Conservation (phyloP, 2,888 invertebrate species). For the Amphipyra berbera region DNA sequence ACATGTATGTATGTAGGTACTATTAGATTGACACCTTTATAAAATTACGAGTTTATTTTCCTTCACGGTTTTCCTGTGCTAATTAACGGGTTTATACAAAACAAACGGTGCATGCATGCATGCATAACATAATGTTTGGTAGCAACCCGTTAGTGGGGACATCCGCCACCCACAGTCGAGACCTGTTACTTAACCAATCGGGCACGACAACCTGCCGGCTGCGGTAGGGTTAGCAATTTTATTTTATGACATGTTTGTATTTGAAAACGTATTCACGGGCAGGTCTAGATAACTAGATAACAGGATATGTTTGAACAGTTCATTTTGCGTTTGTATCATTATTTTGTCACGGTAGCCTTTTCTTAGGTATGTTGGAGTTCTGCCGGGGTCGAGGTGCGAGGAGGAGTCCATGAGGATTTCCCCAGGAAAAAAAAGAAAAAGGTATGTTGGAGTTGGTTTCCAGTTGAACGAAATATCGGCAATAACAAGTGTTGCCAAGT, state of each 20-base stretch:
- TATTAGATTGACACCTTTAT: too few species aligned
- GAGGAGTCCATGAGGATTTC: too few species aligned
- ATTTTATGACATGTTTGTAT: slow-evolving; percentile 15
- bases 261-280: slow-evolving; percentile 4
- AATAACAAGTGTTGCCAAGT: too few species aligned
- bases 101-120: slow-evolving; percentile 9
- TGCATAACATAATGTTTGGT: slow-evolving; percentile 27
- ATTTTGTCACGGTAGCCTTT: too few species aligned
- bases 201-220: slow-evolving; percentile 63
- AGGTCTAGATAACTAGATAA: neutral
- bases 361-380: too few species aligned
- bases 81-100: neutral
- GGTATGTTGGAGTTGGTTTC: too few species aligned
- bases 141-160: slow-evolving; percentile 64
- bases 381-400: too few species aligned
- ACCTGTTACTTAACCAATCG: slow-evolving; percentile 71
- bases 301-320: neutral
- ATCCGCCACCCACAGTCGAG: slow-evolving; percentile 71
- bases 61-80: slow-evolving; percentile 3
- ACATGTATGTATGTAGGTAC: too few species aligned
- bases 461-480: too few species aligned
- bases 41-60: neutral
- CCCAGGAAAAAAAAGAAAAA: too few species aligned
- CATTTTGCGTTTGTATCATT: too few species aligned
- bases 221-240: slow-evolving; percentile 37